Conservation (phyloP, 1,140 invertebrate species). For the Bombyx mandarina region DNA sequence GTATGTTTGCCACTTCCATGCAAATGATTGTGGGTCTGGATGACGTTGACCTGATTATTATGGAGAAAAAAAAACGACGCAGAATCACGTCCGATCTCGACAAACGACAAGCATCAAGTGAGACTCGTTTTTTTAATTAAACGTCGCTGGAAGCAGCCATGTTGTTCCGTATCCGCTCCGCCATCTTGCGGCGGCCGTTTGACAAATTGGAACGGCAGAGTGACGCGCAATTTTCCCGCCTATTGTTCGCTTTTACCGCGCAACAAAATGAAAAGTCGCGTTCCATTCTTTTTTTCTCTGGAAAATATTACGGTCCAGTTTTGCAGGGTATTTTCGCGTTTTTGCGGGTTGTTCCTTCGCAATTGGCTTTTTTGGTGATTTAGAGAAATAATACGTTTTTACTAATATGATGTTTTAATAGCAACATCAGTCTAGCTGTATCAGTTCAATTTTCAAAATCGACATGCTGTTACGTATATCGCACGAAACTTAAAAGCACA, state of each 20-base stretch:
- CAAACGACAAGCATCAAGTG: conserved; percentile 44
- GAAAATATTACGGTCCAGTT: conserved; percentile 49
- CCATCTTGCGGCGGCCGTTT: conserved; percentile 66
- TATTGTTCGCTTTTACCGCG: conserved; percentile 64
- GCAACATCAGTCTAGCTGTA: too few species aligned
- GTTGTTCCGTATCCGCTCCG: conserved; percentile 54
- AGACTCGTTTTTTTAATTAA: conserved; percentile 68
- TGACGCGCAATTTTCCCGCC: conserved; percentile 69
- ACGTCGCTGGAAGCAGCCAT: conserved; percentile 59
- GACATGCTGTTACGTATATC: too few species aligned
- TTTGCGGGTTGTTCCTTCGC: conserved; percentile 43
- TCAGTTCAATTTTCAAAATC: too few species aligned
- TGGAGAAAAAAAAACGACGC: too few species aligned
- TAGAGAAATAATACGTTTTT: conserved; percentile 10
- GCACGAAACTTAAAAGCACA: neutral
- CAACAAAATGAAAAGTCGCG: conserved; percentile 68
- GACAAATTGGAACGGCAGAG: conserved; percentile 68
- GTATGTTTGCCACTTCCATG: neutral
- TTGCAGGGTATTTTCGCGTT: conserved; percentile 44
- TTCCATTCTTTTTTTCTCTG: conserved; percentile 51
- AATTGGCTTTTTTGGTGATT: conserved; percentile 49
- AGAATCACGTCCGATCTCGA: conserved; percentile 32
- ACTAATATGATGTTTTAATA: too few species aligned
- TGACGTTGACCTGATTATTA: conserved; percentile 1
- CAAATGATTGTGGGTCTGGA: neutral